phyloP scores from a whole-genome alignment of 2,113 vertebrate species.

The Polypterus senegalus region DNA sequence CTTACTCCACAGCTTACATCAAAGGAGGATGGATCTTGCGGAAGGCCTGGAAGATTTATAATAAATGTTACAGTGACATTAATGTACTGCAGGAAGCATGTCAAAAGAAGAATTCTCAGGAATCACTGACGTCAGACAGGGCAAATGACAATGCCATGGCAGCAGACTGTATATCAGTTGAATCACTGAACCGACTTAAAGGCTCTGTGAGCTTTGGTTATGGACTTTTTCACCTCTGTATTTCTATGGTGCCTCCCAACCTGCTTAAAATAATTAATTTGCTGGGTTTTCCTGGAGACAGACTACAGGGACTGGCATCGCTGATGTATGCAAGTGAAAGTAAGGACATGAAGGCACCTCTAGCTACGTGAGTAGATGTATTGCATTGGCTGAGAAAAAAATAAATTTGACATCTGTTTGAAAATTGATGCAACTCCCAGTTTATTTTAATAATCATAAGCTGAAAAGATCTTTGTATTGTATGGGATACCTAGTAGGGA shows the following conservation, averaged over 20 bases:
- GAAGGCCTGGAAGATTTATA: constrained; percentile 98
- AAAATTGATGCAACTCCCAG: neutral
- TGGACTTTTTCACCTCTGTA: constrained; percentile 96
- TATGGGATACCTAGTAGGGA: no score
- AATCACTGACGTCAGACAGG: constrained; percentile 64
- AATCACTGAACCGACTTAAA: constrained; percentile 88
- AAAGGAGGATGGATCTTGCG: constrained; percentile 98
- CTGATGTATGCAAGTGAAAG: constrained; percentile 96
- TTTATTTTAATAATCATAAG: neutral
- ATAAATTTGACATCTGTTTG: neutral
- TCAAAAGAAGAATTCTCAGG: constrained; percentile 64
- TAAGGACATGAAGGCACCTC: constrained; percentile 98
- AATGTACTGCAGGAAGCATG: constrained; percentile 77
- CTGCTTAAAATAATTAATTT: constrained; percentile 98
- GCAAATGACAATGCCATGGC: constrained; percentile 78
- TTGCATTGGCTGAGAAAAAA: constrained; percentile 45
- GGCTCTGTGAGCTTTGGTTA: constrained; percentile 93
- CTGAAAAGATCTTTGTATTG: neutral
- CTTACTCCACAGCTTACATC: constrained; percentile 66
- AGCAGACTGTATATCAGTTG: constrained; percentile 69
- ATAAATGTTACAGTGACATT: constrained; percentile 95
- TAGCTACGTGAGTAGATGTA: constrained; percentile 96
- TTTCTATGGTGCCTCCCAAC: constrained; percentile 98
- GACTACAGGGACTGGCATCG: constrained; percentile 86
- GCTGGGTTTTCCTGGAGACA: constrained; percentile 95